Evolutionary conservation across 2,888 invertebrate species (phyloP), one percentile per base, ranked within the genome.

Genomic region (Chrysina gloriosa): DNA sequence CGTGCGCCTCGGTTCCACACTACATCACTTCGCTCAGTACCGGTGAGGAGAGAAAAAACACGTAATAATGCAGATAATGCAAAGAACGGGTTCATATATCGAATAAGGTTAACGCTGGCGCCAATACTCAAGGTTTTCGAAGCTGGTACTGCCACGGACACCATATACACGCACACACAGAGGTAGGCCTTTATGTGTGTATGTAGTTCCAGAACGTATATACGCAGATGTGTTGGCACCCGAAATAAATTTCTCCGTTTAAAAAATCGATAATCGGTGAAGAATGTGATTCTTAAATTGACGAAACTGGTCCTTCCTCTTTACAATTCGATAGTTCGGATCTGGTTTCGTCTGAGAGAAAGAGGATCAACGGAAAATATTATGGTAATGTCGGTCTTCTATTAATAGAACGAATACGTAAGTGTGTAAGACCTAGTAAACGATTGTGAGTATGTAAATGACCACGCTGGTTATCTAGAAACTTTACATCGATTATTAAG

Each of bases 81-180:
- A 54, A 65, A 65, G 65, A 65, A 65, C 65, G 65, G 31, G 65
- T 65, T 54, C 65, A 42, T 65, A 65, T 39, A 54, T 65, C 65
- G 65, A 65, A 65, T 65, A 65, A 65, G 65, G 65, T 65, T 65
- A 65, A 65, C 52, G 52, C 52, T 65, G 65, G 65, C 65, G 65
- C 65, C 65, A 65, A 54, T 52, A 42, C 42, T 50, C 65, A 65
- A 65, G 65, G 65, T 54, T 65, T 54, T 42, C 48, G 14, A 29
- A 29, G 47, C 47, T 14, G 23, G 45, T 63, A 34, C 45, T 63
- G 19, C 25, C 29, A 47, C 63, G n/a, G 47, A 48, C 47, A 5
- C 5, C 48, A n/a, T 5, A 14, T 27, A 48, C 9, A 23, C n/a
- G 9, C 25, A 48, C 25, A 11, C 48, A 14, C 42, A 9, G 5